Evolutionary conservation across 2,888 invertebrate species (phyloP).

Genomic region (Xestia xanthographa): DNA sequence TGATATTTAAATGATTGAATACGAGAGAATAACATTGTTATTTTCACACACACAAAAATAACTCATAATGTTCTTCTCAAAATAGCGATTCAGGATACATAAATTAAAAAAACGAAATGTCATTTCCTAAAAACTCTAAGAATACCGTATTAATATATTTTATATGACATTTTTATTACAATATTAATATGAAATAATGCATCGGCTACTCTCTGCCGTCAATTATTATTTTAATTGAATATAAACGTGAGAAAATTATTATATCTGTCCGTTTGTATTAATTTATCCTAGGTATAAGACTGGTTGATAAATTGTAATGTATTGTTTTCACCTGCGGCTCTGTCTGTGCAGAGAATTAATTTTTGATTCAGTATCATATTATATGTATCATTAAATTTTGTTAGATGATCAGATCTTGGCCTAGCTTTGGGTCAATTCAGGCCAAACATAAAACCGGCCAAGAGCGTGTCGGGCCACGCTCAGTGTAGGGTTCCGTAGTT

Average conservation of each 20-base stretch:
- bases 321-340: conserved; percentile 18
- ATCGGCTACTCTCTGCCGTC: conserved; percentile 30
- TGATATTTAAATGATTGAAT: neutral
- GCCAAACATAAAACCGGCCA: too few species aligned
- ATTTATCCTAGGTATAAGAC: conserved; percentile 5
- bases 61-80: neutral
- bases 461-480: too few species aligned
- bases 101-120: conserved; percentile 36
- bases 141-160: conserved; percentile 28
- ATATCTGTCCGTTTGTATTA: conserved; percentile 35
- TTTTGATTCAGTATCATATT: neutral
- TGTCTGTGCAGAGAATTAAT: conserved; percentile 1
- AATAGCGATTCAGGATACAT: conserved; percentile 48
- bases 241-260: conserved; percentile 61
- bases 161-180: conserved; percentile 45
- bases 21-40: neutral
- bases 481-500: too few species aligned
- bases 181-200: conserved; percentile 34
- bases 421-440: neutral
- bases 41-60: conserved; percentile 2
- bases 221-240: conserved; percentile 68
- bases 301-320: conserved; percentile 20
- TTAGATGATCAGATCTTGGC: neutral
- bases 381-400: neutral
- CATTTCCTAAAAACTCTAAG: conserved; percentile 24